Percentiles rank a stretch among this genome's conserved stretches.
Conservation (phyloP, 2,797 vertebrate genomes). For the Melanotaenia trifasciata region DNA sequence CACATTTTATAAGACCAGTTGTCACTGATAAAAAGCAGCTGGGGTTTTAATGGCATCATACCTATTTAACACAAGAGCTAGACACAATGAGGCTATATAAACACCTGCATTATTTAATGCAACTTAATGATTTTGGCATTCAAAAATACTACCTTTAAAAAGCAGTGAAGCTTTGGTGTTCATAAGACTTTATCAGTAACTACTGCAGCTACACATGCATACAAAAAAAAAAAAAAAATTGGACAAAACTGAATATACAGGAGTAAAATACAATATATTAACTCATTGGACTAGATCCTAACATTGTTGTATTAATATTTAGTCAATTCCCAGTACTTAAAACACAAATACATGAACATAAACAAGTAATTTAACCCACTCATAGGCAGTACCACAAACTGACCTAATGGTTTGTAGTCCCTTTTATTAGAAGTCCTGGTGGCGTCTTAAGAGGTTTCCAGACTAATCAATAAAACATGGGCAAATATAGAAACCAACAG, state of each 20-base stretch:
- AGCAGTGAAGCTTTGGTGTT: neutral
- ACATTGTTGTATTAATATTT: neutral
- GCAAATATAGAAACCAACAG: constrained; percentile 26
- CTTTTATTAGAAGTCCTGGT: constrained; percentile 9
- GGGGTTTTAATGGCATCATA: constrained; percentile 12
- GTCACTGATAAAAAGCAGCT: constrained; percentile 13
- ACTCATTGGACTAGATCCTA: neutral
- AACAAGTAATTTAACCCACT: constrained; percentile 23
- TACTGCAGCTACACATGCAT: neutral
- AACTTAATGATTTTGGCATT: neutral
- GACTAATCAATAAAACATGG: constrained; percentile 58
- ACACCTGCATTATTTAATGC: neutral
- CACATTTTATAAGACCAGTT: neutral
- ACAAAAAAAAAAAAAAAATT: neutral
- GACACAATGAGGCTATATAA: constrained; percentile 4
- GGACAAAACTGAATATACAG: neutral
- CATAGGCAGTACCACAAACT: constrained; percentile 9
- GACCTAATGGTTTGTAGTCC: constrained; percentile 21
- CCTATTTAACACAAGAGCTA: constrained; percentile 3
- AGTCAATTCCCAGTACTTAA: neutral
- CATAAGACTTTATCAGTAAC: neutral
- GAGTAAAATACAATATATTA: neutral
- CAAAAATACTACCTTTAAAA: neutral
- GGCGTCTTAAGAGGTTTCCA: constrained; percentile 32
- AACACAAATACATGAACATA: neutral